Evolutionary conservation across 2,888 invertebrate genomes (phyloP), one percentile per base, ranked within the genome.

Genomic region (Camponotus fellah): DNA sequence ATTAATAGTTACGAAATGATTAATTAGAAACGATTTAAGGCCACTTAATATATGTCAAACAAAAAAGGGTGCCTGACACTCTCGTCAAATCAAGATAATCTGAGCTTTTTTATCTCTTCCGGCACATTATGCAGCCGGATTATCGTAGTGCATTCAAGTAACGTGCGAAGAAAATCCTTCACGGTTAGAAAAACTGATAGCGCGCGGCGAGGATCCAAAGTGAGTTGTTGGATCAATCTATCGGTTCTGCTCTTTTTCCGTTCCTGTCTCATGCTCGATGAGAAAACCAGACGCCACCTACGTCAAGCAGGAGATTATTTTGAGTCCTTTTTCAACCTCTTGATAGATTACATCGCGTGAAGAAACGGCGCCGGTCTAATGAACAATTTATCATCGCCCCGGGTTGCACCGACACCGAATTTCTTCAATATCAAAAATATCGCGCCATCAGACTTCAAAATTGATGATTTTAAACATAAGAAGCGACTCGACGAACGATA

Each of bases 221-320:
- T 69, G 68, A 79, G 69, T 80, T 84, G 83, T 77, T 85, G 77
- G 79, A 83, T 82, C 86, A 58, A 66, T 69, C 66, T 26, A 34
- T 62, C 46, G 56, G 66, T 75, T 82, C 53, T 74, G 34, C 80
- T 77, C 77, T 85, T 86, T 72, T 69, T 83, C 62, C 56, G n/a
- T n/a, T 34, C 56, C 40, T 81, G 65, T 76, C 82, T 49, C 40
- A 53, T 49, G 72, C 56, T 46, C 74, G 49, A 37, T 49, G 65
- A 40, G 77, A 85, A 83, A 86, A 72, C 86, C 87, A 89, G 87
- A 89, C 84, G 82, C 83, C 86, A 76, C 66, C 65, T 82, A 85
- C 89, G 89, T 88, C 89, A 89, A 64, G 76, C 75, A 32, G 56
- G 58, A 77, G 85, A 88, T 90, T 90, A 90, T 90, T 90, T 89